Evolutionary conservation across 2,888 invertebrate genomes (phyloP).

Genomic region (Drosophila mayaguana): DNA sequence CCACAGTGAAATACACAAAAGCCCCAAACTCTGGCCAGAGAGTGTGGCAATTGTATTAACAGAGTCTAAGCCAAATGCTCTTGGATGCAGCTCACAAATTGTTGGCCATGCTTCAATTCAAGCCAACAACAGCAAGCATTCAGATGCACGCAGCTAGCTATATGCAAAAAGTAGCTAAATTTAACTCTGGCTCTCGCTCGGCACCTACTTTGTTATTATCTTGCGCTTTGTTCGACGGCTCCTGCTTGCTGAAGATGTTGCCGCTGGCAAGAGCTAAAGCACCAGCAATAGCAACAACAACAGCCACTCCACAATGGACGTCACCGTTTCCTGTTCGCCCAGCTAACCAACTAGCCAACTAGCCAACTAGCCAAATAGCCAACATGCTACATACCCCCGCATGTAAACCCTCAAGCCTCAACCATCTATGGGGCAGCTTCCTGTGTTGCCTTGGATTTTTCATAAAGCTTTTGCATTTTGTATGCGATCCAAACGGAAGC

Average conservation of each 20-base stretch:
- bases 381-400: conserved; percentile 9
- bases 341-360: conserved; percentile 6
- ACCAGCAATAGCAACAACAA: neutral
- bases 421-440: conserved; percentile 25
- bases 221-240: conserved; percentile 33
- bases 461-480: conserved; percentile 71
- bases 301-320: conserved; percentile 52
- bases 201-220: conserved; percentile 47
- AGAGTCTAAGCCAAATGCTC: conserved; percentile 30
- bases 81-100: conserved; percentile 49
- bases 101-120: conserved; percentile 30
- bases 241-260: conserved; percentile 21
- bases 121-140: conserved; percentile 4
- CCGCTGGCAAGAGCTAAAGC: conserved; percentile 43
- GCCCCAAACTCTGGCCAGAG: conserved; percentile 3
- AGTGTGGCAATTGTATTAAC: conserved; percentile 43
- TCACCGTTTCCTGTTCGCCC: conserved; percentile 24
- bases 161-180: conserved; percentile 18
- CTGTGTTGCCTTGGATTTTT: conserved; percentile 64
- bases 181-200: conserved; percentile 14
- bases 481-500: conserved; percentile 44
- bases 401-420: neutral
- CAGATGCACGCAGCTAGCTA: neutral
- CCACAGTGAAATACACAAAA: conserved; percentile 5
- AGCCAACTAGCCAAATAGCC: conserved; percentile 8